Base-by-base conservation (phyloP, 2,113 vertebrate genomes). In the Corvus cornix region DNA sequence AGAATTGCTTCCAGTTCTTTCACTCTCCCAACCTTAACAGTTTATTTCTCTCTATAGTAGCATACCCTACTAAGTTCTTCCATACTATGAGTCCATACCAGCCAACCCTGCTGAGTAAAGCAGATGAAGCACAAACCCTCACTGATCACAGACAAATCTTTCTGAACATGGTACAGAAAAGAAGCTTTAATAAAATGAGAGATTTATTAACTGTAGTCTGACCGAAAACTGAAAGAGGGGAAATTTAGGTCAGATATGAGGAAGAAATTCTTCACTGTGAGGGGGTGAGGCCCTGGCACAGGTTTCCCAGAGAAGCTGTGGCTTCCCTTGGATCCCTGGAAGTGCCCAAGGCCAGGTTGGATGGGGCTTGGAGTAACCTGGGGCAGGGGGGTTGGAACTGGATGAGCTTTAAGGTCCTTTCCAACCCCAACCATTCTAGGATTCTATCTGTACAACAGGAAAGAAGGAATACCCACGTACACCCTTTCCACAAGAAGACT, bases 281-380 rank as follows among this genome's bases (percentile, higher is more conserved):
- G 23, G 5, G 8, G 46, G 2, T 0, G 16, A 75, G 24, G 46
- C 8, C 5, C 39, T 52, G 60, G 69, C 24, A 59, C 23, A 81
- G 33, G 13, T 0, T 1, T 1, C 6, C 24, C 66, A 56, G 58
- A 49, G 51, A 10, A 51, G 30, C 41, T 48, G 66, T 55, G 66
- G 11, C 16, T 82, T 13, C 19, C 1, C 23, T 23, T 43, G 43
- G 43, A 59, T 24, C 8, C 37, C 23, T 67, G 13, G 33, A 10
- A 59, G 39, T 6, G 19, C 24, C 7, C 24, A 39, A 39, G 33
- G 39, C 28, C 39, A 52, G 37, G 39, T 0, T 67, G 23, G 39
- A 59, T 1, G 5, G 13, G 33, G 33, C 28, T 39, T 24, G n/a
- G 52, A 59, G 19, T 12, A 64, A 5, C 9, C 52, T 52, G 2